A percentile compares a stretch with the other conserved stretches of the same genome.
Conservation (phyloP, 2,797 vertebrate species). For the Brachyalestes nurse region DNA sequence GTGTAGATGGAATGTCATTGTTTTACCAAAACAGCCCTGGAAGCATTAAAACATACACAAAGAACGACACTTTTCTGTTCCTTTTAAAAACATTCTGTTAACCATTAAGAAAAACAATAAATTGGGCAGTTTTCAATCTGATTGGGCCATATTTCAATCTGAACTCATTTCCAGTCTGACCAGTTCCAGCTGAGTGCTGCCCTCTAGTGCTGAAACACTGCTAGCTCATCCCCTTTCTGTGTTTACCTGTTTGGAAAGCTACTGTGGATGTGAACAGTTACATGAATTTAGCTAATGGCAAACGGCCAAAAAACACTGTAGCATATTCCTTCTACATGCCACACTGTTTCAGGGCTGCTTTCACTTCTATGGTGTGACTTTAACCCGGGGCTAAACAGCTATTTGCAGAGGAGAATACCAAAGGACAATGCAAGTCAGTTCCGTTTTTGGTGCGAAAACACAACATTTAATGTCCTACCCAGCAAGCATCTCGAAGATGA, state of each 20-base stretch:
- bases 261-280: background rate
- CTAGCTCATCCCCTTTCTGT: background rate
- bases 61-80: too few species aligned
- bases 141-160: too few species aligned
- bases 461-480: conserved; percentile 78
- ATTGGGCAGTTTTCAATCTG: too few species aligned
- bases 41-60: too few species aligned
- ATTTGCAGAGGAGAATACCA: background rate
- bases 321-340: background rate
- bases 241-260: background rate
- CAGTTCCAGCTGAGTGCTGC: conserved; percentile 15
- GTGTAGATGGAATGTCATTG: too few species aligned
- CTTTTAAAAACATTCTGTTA: too few species aligned
- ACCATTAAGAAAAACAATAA: too few species aligned
- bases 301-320: too few species aligned
- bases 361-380: background rate
- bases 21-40: too few species aligned
- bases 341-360: background rate
- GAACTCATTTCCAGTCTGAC: background rate
- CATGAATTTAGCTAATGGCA: too few species aligned
- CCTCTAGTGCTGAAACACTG: conserved; percentile 32
- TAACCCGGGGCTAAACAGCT: background rate
- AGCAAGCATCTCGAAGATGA: conserved; percentile 94
- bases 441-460: background rate
- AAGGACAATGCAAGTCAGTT: background rate